Evolutionary conservation across 2,797 vertebrate species (phyloP), one percentile per base, ranked within the genome.

Genomic region (Vespertilio murinus): DNA sequence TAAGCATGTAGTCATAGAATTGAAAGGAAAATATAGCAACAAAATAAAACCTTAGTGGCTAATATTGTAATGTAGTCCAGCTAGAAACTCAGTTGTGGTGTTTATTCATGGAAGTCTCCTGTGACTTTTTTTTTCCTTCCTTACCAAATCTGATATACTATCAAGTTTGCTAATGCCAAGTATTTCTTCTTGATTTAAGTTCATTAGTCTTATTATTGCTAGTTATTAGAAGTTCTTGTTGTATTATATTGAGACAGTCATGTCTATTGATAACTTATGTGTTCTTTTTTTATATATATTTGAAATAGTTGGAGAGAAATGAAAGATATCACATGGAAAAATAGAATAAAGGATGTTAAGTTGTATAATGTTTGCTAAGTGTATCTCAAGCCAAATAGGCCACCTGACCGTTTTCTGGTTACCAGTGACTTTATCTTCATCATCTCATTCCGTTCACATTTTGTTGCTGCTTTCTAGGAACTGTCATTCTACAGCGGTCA

Each of bases 1-100:
- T 92, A 64, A 94, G 38, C 54, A 52, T 8, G 7, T 91, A 84
- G 40, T 88, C 49, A n/a, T 95, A 97, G 95, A 96, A 65, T 84
- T 81, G 45, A 89, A 89, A 94, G 42, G 28, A 94, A 93, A 94
- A 49, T 20, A 33, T 3, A 89, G 16, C 42, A 86, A 61, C 1
- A 49, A 47, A 20, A 52, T 6, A 92, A 23, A 82, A 82, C n/a
- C 18, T 8, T 30, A 35, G 45, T 87, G 56, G 28, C 23, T 85
- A n/a, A 40, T 89, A 79, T 56, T 70, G 49, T 78, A 78, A 40
- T 25, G n/a, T 30, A 87, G 20, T 84, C 11, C 38, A 81, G 30
- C 35, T 78, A 90, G 90, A 80, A 86, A 74, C 20, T 89, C 33
- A 47, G 42, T 80, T 49, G 35, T 22, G 40, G 28, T 16, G 14